phyloP scores from a whole-genome alignment of 2,888 invertebrate genomes.

The Shargacucullia verbasci region DNA sequence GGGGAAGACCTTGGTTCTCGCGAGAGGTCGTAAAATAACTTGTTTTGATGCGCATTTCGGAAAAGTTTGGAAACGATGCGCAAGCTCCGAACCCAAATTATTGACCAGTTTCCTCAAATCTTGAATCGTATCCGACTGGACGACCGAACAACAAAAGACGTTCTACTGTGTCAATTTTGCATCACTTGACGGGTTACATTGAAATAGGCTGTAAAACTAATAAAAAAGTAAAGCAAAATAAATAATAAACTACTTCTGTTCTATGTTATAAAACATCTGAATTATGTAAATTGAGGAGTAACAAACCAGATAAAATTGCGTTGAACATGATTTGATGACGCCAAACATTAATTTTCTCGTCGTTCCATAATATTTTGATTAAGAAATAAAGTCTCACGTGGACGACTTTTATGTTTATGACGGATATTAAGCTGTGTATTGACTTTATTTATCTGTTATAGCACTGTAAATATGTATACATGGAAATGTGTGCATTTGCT shows the following conservation, averaged over 20 bases:
- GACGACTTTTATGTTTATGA: conserved; percentile 1
- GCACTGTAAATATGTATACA: too few relatives aligned
- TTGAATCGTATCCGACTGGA: too few relatives aligned
- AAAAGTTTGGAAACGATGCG: not conserved
- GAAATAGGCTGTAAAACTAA: too few relatives aligned
- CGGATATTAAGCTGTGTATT: too few relatives aligned
- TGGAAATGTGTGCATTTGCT: not conserved
- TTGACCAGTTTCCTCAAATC: too few relatives aligned
- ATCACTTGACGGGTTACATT: too few relatives aligned
- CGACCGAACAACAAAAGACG: too few relatives aligned
- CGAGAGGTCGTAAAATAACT: conserved; percentile 11
- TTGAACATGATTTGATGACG: conserved; percentile 9
- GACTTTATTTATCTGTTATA: too few relatives aligned
- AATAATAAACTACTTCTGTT: too few relatives aligned
- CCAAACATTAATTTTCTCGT: conserved; percentile 3
- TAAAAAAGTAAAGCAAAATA: too few relatives aligned
- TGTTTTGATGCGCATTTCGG: not conserved
- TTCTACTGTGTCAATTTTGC: too few relatives aligned
- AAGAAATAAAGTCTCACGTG: conserved; percentile 4
- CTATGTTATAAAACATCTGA: not conserved
- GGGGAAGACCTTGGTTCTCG: conserved; percentile 20
- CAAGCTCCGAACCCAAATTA: not conserved
- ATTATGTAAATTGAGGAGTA: not conserved
- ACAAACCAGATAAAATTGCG: conserved; percentile 7
- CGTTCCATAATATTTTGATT: conserved; percentile 3